A percentile compares a stretch with the other conserved stretches of the same genome.
Evolutionary conservation across 2,113 vertebrate species (phyloP).

Genomic region (Oncorhynchus gorbuscha): DNA sequence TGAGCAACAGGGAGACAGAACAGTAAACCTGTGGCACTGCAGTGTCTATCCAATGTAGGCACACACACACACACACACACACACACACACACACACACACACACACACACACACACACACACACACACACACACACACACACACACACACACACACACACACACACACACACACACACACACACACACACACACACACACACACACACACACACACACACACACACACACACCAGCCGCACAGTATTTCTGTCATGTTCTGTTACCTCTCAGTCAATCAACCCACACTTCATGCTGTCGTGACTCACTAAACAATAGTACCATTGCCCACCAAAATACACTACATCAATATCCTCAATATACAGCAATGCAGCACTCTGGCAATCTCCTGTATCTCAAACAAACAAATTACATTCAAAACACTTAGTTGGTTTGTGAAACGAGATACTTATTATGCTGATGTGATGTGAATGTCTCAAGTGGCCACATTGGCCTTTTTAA

Average conservation of each 20-base stretch:
- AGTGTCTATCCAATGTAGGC: background rate
- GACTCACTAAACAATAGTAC: background rate
- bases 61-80: slow-evolving; percentile 3
- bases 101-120: slow-evolving; percentile 4
- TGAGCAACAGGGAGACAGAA: slow-evolving; percentile 9
- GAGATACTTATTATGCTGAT: background rate
- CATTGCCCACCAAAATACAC: background rate
- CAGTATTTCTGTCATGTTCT: background rate
- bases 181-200: slow-evolving; percentile 4
- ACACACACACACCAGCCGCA: background rate
- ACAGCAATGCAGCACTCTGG: background rate
- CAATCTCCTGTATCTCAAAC: background rate
- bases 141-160: background rate
- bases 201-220: background rate
- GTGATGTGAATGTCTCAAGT: background rate
- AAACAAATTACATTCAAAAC: background rate
- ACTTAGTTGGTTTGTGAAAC: background rate
- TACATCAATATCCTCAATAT: background rate
- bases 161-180: slow-evolving; percentile 3
- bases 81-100: background rate
- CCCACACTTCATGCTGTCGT: background rate
- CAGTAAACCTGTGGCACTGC: slow-evolving; percentile 10
- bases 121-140: slow-evolving; percentile 3
- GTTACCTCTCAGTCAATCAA: background rate
- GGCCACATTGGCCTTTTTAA: background rate